Conservation (phyloP, 2,797 vertebrate species). For the Triplophysa yarkandensis region DNA sequence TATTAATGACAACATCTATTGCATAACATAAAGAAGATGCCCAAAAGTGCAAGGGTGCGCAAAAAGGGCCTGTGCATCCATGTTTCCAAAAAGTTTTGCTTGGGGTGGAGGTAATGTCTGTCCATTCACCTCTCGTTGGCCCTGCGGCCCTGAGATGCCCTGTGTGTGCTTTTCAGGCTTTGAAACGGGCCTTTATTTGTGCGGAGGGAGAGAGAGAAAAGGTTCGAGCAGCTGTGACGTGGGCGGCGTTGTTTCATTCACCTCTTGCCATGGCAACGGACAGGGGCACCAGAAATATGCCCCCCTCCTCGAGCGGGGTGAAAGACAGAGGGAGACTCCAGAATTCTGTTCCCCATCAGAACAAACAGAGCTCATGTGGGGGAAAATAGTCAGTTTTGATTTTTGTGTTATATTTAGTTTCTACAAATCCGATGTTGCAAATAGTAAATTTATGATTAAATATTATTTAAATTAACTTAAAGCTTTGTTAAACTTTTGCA, state of each 20-base stretch:
- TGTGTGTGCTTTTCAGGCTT: conserved; percentile 69
- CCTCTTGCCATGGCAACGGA: conserved; percentile 94
- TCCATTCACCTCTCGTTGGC: conserved; percentile 71
- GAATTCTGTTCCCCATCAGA: conserved; percentile 12
- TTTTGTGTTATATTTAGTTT: too few species aligned
- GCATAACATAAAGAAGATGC: too few species aligned
- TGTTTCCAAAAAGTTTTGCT: conserved; percentile 30
- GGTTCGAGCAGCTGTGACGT: conserved; percentile 85
- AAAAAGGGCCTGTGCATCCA: conserved; percentile 7
- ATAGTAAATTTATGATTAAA: too few species aligned
- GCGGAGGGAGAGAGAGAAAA: conserved; percentile 68
- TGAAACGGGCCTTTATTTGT: conserved; percentile 75
- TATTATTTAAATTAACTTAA: too few species aligned
- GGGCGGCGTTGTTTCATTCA: conserved; percentile 89
- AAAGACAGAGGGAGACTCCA: conserved; percentile 7
- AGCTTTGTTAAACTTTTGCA: too few species aligned
- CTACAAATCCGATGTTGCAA: too few species aligned
- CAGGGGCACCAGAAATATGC: conserved; percentile 88
- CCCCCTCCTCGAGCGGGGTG: conserved; percentile 83
- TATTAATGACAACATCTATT: too few species aligned
- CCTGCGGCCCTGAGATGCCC: conserved; percentile 66
- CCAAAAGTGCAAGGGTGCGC: background rate
- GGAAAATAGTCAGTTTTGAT: background rate
- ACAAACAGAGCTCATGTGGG: background rate
- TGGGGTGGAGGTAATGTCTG: conserved; percentile 40